Evolutionary conservation across 37 sponge, comb jelly and placozoan species (phyloP).

Genomic region (Haliclona indistincta): DNA sequence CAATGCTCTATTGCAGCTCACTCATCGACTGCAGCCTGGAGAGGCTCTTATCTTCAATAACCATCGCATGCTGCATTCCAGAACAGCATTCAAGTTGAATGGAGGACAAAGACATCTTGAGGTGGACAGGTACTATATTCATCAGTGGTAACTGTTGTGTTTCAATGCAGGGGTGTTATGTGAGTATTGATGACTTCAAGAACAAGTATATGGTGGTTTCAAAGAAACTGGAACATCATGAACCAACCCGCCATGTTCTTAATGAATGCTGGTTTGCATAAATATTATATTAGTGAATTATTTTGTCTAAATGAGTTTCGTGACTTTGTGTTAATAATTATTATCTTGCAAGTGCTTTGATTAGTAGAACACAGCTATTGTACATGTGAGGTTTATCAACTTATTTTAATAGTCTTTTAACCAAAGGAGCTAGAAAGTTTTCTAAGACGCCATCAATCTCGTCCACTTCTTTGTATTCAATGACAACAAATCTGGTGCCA

Average conservation of each 20-base stretch:
- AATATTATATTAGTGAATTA: too few relatives aligned
- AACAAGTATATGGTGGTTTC: slow-evolving; percentile 37
- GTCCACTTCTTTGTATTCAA: slow-evolving; percentile 68
- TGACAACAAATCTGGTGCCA: slow-evolving; percentile 50
- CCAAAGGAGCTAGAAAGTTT: too few relatives aligned
- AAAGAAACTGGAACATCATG: slow-evolving; percentile 3
- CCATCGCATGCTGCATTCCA: slow-evolving; percentile 52
- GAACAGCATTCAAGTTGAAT: slow-evolving; percentile 48
- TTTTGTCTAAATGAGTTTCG: too few relatives aligned
- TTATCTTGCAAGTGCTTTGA: too few relatives aligned
- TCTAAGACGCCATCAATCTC: too few relatives aligned
- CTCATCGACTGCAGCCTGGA: slow-evolving; percentile 51
- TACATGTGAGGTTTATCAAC: too few relatives aligned
- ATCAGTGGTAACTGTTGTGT: too few relatives aligned
- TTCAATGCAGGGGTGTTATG: slow-evolving; percentile 37
- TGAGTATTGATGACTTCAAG: slow-evolving; percentile 78
- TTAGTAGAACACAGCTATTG: too few relatives aligned
- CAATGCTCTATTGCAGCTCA: background rate
- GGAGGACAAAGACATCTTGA: slow-evolving; percentile 31
- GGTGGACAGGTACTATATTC: background rate
- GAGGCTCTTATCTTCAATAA: slow-evolving; percentile 66
- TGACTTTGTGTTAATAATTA: too few relatives aligned
- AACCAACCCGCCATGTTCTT: slow-evolving; percentile 17
- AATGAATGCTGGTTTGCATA: too few relatives aligned
- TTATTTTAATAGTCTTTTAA: too few relatives aligned